Percentiles rank a stretch among this genome's conserved stretches.
Evolutionary conservation across 2,888 invertebrate species (phyloP).

Genomic region (Phasia obesa): DNA sequence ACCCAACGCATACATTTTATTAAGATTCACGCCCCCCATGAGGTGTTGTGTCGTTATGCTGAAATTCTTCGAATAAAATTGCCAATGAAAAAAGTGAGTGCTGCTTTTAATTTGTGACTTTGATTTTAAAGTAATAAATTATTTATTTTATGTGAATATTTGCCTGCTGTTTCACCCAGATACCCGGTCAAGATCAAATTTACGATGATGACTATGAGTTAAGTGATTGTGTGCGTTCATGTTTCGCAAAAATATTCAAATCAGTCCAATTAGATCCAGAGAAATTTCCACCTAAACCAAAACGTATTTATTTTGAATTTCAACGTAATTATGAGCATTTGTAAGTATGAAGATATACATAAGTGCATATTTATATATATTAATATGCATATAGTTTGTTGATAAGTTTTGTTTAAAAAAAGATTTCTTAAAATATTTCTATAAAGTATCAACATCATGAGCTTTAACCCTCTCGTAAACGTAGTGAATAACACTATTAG

Average conservation of each 20-base stretch:
- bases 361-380: no score
- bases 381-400: no score
- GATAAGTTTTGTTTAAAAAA: no score
- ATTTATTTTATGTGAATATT: conserved; percentile 9
- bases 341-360: conserved; percentile 84
- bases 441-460: no score
- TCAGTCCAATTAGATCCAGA: conserved; percentile 85
- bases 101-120: background rate
- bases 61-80: conserved; percentile 90
- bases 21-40: conserved; percentile 89
- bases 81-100: conserved; percentile 87
- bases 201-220: conserved; percentile 80
- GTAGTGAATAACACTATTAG: no score
- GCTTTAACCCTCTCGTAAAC: no score
- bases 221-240: conserved; percentile 82
- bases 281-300: conserved; percentile 85
- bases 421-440: no score
- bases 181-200: conserved; percentile 82
- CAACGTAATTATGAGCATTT: conserved; percentile 88
- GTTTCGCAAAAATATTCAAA: conserved; percentile 83
- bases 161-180: conserved; percentile 73
- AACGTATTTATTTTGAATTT: conserved; percentile 87
- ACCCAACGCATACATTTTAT: conserved; percentile 86
- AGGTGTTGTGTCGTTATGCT: conserved; percentile 88
- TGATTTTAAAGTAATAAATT: background rate